phyloP scores from a whole-genome alignment of 2,888 invertebrate species.

The Baronia brevicornis region DNA sequence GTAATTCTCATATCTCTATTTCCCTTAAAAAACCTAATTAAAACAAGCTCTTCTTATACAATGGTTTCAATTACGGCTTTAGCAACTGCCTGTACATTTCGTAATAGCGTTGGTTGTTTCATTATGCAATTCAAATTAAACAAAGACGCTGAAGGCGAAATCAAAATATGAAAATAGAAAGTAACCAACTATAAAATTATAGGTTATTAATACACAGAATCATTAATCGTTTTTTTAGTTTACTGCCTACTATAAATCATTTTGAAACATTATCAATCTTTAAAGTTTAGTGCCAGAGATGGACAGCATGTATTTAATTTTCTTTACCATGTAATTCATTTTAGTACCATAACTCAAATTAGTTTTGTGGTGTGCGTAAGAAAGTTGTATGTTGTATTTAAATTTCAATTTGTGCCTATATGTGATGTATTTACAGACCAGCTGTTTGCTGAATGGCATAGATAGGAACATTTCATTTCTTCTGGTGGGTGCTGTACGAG shows the following conservation, averaged over 20 bases:
- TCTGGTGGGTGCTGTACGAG: too few species aligned
- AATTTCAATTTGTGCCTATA: too few species aligned
- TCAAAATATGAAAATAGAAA: slow-evolving; percentile 50
- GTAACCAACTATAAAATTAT: slow-evolving; percentile 42
- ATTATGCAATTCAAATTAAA: slow-evolving; percentile 15
- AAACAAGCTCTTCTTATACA: slow-evolving; percentile 7
- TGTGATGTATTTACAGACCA: too few species aligned
- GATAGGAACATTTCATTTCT: too few species aligned
- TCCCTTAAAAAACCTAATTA: not conserved
- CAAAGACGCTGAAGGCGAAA: slow-evolving; percentile 22
- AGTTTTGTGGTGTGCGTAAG: too few species aligned
- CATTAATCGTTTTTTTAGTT: slow-evolving; percentile 43
- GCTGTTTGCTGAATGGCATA: too few species aligned
- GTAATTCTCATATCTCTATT: slow-evolving; percentile 4
- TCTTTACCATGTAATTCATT: slow-evolving; percentile 6
- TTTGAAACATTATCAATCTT: slow-evolving; percentile 23
- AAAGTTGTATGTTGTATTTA: slow-evolving; percentile 2
- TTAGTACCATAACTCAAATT: slow-evolving; percentile 1
- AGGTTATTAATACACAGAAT: slow-evolving; percentile 45
- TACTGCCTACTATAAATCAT: slow-evolving; percentile 40
- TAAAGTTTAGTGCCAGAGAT: slow-evolving; percentile 15
- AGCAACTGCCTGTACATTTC: slow-evolving; percentile 4
- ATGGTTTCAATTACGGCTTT: slow-evolving; percentile 11
- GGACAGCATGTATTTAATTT: slow-evolving; percentile 16
- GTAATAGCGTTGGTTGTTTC: slow-evolving; percentile 14